Conservation (phyloP, 1,140 invertebrate species). For the Dufourea novaeangliae region DNA sequence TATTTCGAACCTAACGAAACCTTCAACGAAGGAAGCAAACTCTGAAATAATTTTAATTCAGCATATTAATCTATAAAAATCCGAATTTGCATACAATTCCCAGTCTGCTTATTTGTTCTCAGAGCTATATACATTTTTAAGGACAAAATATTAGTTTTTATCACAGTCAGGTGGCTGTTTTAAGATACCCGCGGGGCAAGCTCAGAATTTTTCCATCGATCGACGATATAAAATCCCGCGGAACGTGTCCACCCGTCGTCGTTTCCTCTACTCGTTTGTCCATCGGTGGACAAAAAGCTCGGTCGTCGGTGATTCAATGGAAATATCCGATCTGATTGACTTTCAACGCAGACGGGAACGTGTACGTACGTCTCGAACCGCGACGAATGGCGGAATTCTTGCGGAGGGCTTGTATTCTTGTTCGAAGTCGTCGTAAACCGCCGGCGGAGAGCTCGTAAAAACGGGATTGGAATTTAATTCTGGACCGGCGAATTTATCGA, state of each 20-base stretch:
- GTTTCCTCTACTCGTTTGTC: not conserved
- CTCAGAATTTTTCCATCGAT: slow-evolving; percentile 19
- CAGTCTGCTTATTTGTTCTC: no score
- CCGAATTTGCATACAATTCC: no score
- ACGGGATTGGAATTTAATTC: slow-evolving; percentile 11
- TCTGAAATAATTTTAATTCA: no score
- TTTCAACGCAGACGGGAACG: no score
- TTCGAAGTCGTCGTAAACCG: not conserved
- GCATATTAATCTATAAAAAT: no score
- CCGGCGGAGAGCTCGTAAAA: slow-evolving; percentile 10
- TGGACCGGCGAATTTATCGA: not conserved
- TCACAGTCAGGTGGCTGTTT: no score
- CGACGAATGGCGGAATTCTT: not conserved
- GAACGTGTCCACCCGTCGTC: not conserved
- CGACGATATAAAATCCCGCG: not conserved
- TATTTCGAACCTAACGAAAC: no score
- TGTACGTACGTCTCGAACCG: not conserved
- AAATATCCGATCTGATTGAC: not conserved
- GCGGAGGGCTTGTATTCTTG: no score
- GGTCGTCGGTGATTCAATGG: not conserved
- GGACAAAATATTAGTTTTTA: no score
- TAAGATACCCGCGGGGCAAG: not conserved
- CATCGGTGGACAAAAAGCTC: not conserved
- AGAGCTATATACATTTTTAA: no score
- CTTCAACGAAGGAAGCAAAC: no score